Conservation (phyloP, 2,113 vertebrate species). For the Nannobrachium achirus region DNA sequence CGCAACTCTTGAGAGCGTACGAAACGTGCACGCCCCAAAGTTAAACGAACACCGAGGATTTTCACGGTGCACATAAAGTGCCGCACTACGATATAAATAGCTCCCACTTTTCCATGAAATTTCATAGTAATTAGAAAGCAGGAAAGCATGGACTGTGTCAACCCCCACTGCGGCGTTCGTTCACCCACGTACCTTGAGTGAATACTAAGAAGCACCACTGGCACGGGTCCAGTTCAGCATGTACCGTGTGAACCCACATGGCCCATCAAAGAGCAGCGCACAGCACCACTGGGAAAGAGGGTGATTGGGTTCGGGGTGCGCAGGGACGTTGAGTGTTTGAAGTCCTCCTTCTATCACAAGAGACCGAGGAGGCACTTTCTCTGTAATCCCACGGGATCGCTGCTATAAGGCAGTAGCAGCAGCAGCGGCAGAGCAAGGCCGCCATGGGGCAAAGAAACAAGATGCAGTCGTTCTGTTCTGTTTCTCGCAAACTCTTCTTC, state of each 20-base stretch:
- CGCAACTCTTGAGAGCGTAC: too few relatives aligned
- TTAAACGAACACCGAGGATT: too few relatives aligned
- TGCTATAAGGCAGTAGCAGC: too few relatives aligned
- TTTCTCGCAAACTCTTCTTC: too few relatives aligned
- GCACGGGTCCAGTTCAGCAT: slow-evolving; percentile 74
- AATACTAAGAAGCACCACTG: slow-evolving; percentile 79
- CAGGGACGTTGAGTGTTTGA: slow-evolving; percentile 77
- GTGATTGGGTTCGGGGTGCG: slow-evolving; percentile 70
- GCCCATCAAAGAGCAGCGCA: slow-evolving; percentile 72
- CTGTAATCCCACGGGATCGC: too few relatives aligned
- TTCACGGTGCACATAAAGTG: slow-evolving; percentile 33
- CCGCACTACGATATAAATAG: slow-evolving; percentile 75
- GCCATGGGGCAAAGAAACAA: too few relatives aligned
- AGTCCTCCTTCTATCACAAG: slow-evolving; percentile 74
- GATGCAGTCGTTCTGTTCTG: too few relatives aligned
- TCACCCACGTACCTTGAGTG: slow-evolving; percentile 76
- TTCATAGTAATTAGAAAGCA: slow-evolving; percentile 77
- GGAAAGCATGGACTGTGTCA: slow-evolving; percentile 74
- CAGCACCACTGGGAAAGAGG: slow-evolving; percentile 63
- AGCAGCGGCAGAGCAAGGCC: too few relatives aligned
- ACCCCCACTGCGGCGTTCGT: slow-evolving; percentile 71
- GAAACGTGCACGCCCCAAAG: too few relatives aligned
- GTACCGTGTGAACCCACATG: slow-evolving; percentile 73
- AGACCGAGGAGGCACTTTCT: slow-evolving; percentile 58
- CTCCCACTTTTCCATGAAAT: slow-evolving; percentile 71